Conservation (phyloP, 2,113 vertebrate species). For the Microtus ochrogaster region DNA sequence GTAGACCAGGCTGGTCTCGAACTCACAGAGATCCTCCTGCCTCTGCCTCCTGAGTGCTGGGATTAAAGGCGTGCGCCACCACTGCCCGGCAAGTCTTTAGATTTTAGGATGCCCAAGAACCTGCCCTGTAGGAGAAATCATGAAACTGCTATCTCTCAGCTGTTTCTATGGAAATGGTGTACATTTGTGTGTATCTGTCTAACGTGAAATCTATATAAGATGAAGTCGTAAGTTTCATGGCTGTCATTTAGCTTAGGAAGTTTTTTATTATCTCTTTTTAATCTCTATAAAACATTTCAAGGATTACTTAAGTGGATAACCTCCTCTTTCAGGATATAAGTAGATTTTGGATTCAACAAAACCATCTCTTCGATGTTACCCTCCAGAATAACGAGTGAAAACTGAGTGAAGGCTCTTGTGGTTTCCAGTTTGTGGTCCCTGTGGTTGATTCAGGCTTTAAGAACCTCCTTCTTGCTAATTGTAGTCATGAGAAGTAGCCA, state of each 20-base stretch:
- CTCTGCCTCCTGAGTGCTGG: too few species aligned
- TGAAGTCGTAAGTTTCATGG: not conserved
- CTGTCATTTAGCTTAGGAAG: not conserved
- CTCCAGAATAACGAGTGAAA: not conserved
- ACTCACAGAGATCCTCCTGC: too few species aligned
- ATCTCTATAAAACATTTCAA: not conserved
- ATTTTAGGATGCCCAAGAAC: not conserved
- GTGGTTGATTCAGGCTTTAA: not conserved
- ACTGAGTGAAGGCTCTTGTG: not conserved
- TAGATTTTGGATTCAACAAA: not conserved
- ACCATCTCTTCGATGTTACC: not conserved
- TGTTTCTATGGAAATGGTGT: not conserved
- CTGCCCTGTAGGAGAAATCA: not conserved
- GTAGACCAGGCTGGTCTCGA: too few species aligned
- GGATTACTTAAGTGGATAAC: not conserved
- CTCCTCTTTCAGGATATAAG: not conserved
- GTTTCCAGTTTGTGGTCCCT: not conserved
- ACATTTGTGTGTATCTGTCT: not conserved
- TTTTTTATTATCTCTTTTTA: not conserved
- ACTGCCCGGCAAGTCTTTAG: too few species aligned
- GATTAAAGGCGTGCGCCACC: too few species aligned
- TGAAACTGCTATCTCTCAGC: fast-evolving
- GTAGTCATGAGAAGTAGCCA: not conserved
- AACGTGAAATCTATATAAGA: not conserved
- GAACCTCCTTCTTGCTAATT: not conserved